Evolutionary conservation across 2,113 vertebrate genomes (phyloP).

Genomic region (Antechinus stuartii): DNA sequence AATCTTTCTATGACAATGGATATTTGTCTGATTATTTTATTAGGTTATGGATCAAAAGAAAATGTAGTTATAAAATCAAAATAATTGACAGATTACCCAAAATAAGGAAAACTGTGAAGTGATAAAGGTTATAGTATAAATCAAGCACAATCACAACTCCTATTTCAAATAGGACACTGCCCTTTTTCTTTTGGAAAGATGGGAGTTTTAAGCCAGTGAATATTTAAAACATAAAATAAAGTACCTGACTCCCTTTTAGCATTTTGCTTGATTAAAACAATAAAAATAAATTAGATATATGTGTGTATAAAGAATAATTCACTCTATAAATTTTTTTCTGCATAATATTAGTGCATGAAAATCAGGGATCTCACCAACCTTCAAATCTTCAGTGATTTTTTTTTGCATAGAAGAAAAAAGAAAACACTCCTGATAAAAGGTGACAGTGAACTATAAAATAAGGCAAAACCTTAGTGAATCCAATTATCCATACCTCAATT

Average conservation of each 20-base stretch:
- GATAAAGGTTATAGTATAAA: conserved; percentile 20
- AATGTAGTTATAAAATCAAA: conserved; percentile 3
- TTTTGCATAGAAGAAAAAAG: conserved; percentile 41
- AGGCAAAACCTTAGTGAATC: neutral
- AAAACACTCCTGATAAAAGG: conserved; percentile 34
- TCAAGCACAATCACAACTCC: conserved; percentile 32
- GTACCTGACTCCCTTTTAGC: neutral
- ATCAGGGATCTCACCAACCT: conserved; percentile 26
- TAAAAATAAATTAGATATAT: conserved; percentile 43
- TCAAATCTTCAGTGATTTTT: conserved; percentile 17
- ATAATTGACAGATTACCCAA: conserved; percentile 1
- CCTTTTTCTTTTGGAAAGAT: conserved; percentile 50
- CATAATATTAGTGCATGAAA: conserved; percentile 10
- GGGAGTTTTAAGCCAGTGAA: conserved; percentile 24
- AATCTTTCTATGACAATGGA: neutral
- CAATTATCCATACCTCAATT: neutral
- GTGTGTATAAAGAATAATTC: neutral
- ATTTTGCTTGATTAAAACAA: conserved; percentile 17
- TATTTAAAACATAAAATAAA: conserved; percentile 42
- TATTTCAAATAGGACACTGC: neutral
- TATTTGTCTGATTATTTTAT: neutral
- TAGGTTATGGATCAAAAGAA: neutral
- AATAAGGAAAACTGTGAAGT: conserved; percentile 29
- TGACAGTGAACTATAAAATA: conserved; percentile 17
- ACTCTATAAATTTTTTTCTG: conserved; percentile 4